Base-by-base conservation (phyloP, 2,113 vertebrate genomes). In the Myrmecophaga tridactyla region DNA sequence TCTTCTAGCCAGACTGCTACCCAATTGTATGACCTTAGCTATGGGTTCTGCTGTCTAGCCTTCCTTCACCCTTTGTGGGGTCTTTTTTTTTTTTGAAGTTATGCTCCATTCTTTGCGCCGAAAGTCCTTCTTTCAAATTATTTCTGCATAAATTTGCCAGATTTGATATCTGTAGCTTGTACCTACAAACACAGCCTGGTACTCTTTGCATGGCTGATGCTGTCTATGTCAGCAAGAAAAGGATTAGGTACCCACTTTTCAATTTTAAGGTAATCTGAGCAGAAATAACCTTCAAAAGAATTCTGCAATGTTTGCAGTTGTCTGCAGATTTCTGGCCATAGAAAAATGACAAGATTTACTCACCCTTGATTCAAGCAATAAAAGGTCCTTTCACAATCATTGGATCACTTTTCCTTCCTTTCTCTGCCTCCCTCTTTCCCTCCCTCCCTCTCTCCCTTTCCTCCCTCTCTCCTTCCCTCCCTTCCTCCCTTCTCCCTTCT, bases 351-450 rank as follows among this genome's bases (percentile, higher is more conserved):
- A 39, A 53, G 23, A 8, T 86, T 29, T 34, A 48, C 5, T 63
- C 36, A 58, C 27, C 27, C 21, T 78, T 84, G 15, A 65, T 46
- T 94, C 31, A 73, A 58, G 7, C 3, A 86, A 21, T 46, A 90
- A 53, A 53, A 39, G 7, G 15, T 53, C 34, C 25, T 60, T 75
- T 7, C 14, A 25, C 48, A 48, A 31, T 65, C 21, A 65, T 18
- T 31, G 53, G 1, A 13, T 25, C 25, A 29, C 6, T 25, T 5
- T 60, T 12, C 11, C 21, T 18, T 34, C 6, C 34, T 29, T 31
- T 17, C 46, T 72, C 0, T 20, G 7, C 13, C 9, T 27, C 0
- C 17, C 4, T 15, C 18, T 7, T 27, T 53, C 3, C 12, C 12
- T 77, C 11, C 27, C 9, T 4, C 0, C 6, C 18, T 11, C 7